Percentiles rank a stretch among this genome's conserved stretches.
Evolutionary conservation across 2,888 invertebrate species (phyloP).

Genomic region (Lycocerus yunnanus): DNA sequence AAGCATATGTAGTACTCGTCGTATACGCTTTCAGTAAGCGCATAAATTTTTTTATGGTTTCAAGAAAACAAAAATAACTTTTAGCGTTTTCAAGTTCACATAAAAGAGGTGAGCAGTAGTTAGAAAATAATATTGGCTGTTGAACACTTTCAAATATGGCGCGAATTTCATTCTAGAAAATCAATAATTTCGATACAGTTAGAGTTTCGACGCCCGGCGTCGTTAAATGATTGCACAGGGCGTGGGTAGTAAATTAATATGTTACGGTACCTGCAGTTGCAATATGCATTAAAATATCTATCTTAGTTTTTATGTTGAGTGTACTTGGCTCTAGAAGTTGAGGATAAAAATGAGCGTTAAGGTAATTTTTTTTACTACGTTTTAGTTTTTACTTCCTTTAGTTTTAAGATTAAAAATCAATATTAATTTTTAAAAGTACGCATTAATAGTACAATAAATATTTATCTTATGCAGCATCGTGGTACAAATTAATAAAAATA

Average conservation of each 20-base stretch:
- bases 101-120: background rate
- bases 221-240: constrained; percentile 22
- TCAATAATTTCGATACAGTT: constrained; percentile 22
- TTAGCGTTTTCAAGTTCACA: background rate
- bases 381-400: background rate
- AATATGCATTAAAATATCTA: constrained; percentile 7
- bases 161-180: constrained; percentile 3
- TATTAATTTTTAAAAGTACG: background rate
- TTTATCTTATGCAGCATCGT: background rate
- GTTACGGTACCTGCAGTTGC: constrained; percentile 1
- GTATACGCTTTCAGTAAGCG: background rate
- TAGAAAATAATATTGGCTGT: background rate
- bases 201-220: constrained; percentile 23
- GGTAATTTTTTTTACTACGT: constrained; percentile 6
- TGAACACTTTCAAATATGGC: background rate
- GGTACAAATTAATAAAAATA: too few species aligned
- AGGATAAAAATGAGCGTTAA: constrained; percentile 27
- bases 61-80: background rate
- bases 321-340: background rate
- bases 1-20: background rate
- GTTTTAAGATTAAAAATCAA: background rate
- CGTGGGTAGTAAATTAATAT: constrained; percentile 22
- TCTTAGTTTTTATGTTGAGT: background rate
- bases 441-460: background rate
- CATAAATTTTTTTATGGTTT: background rate